Evolutionary conservation across 1,140 invertebrate genomes (phyloP).

Genomic region (Aethina tumida): DNA sequence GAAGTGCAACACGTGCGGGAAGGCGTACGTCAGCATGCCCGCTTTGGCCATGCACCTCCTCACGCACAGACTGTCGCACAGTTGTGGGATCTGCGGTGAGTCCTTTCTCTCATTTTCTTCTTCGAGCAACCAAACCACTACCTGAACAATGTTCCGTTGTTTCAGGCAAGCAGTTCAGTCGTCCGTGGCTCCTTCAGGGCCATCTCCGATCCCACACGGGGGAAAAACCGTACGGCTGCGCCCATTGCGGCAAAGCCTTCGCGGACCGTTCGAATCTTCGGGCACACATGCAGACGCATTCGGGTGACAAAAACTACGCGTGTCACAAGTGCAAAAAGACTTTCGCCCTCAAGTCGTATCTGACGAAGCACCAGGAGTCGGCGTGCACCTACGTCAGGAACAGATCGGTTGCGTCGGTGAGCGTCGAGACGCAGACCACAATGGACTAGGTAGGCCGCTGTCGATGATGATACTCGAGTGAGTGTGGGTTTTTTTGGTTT

Average conservation of each 20-base stretch:
- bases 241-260: slow-evolving; percentile 97
- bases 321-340: slow-evolving; percentile 84
- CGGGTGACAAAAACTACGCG: slow-evolving; percentile 85
- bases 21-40: slow-evolving; percentile 96
- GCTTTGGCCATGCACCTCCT: slow-evolving; percentile 95
- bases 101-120: too few species aligned
- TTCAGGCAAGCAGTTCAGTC: slow-evolving; percentile 92
- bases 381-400: slow-evolving; percentile 62
- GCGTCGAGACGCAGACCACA: slow-evolving; percentile 3
- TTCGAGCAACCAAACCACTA: too few species aligned
- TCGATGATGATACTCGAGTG: not conserved
- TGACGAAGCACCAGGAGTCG: slow-evolving; percentile 94
- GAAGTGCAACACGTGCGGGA: slow-evolving; percentile 88
- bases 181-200: slow-evolving; percentile 96
- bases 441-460: too few species aligned
- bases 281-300: slow-evolving; percentile 99
- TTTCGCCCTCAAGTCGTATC: slow-evolving; percentile 94
- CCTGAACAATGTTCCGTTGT: too few species aligned
- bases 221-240: slow-evolving; percentile 97
- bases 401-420: slow-evolving; percentile 9
- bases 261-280: slow-evolving; percentile 96
- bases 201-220: slow-evolving; percentile 95
- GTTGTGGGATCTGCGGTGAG: slow-evolving; percentile 87
- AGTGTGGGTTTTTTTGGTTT: not conserved
- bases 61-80: slow-evolving; percentile 84